A percentile compares a stretch with the other conserved stretches of the same genome.
Evolutionary conservation across 2,797 vertebrate genomes (phyloP).

Genomic region (Margarornis squamiger): DNA sequence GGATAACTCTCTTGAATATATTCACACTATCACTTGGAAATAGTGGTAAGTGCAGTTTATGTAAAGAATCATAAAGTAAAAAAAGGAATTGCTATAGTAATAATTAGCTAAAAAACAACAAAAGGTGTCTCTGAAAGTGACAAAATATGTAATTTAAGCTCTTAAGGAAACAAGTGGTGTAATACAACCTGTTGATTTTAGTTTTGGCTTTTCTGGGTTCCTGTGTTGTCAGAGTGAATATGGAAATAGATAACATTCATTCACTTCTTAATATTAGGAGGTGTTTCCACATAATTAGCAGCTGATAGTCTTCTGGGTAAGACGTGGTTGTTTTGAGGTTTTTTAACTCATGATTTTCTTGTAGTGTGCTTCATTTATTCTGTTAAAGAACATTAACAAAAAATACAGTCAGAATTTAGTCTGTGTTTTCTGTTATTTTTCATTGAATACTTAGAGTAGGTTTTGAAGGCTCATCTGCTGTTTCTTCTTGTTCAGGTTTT

Average conservation of each 20-base stretch:
- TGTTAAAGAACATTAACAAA: background rate
- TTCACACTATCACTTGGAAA: background rate
- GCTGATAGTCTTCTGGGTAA: background rate
- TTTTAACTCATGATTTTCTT: background rate
- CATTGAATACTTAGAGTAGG: background rate
- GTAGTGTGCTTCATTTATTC: background rate
- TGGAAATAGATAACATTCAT: background rate
- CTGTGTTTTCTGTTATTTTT: background rate
- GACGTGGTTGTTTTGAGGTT: rapidly evolving
- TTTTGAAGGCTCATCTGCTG: background rate
- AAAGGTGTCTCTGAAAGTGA: background rate
- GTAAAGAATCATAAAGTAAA: background rate
- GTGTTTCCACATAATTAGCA: background rate
- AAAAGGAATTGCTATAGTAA: background rate
- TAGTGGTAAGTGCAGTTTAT: background rate
- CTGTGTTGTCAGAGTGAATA: background rate
- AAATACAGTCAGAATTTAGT: background rate
- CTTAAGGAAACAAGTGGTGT: background rate
- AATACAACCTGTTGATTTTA: background rate
- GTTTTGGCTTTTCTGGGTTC: background rate
- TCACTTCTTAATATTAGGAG: background rate
- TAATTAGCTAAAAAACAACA: background rate
- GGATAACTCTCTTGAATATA: background rate
- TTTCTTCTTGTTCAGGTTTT: background rate
- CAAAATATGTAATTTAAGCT: background rate